Percentiles rank a stretch among this genome's conserved stretches.
Evolutionary conservation across 1,140 invertebrate genomes (phyloP).

Genomic region (Hestina assimilis): DNA sequence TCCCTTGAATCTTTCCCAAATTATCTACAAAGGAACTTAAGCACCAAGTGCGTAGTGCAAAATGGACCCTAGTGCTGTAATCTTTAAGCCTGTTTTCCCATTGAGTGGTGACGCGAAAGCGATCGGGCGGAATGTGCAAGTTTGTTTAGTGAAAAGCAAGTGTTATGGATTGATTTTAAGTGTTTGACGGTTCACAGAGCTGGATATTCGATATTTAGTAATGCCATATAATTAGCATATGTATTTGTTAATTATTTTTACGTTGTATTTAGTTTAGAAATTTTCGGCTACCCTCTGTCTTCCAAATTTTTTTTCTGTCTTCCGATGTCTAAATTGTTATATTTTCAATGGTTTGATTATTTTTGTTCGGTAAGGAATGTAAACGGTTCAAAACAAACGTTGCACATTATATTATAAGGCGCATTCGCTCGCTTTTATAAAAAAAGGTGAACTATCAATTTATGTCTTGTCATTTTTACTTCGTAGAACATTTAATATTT

Average conservation of each 20-base stretch:
- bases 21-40: background rate
- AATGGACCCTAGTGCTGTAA: constrained; percentile 17
- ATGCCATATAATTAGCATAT: constrained; percentile 53
- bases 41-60: constrained; percentile 10
- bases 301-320: constrained; percentile 58
- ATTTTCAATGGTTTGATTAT: constrained; percentile 12
- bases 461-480: constrained; percentile 61
- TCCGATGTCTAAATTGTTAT: constrained; percentile 37
- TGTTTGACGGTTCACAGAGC: constrained; percentile 19
- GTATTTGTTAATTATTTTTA: constrained; percentile 29
- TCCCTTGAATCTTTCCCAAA: background rate
- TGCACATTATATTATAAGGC: constrained; percentile 53
- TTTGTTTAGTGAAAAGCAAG: constrained; percentile 36
- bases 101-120: constrained; percentile 28
- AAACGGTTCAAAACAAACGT: constrained; percentile 45
- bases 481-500: constrained; percentile 19
- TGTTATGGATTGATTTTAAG: constrained; percentile 24
- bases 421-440: constrained; percentile 58
- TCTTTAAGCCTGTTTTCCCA: constrained; percentile 9
- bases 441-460: constrained; percentile 71
- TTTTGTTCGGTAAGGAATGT: constrained; percentile 15
- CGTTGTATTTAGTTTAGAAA: constrained; percentile 22
- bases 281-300: constrained; percentile 45
- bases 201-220: constrained; percentile 27
- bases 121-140: constrained; percentile 36